Evolutionary conservation across 2,113 vertebrate species (phyloP), one percentile per base, ranked within the genome.

Genomic region (Varanus komodoensis): DNA sequence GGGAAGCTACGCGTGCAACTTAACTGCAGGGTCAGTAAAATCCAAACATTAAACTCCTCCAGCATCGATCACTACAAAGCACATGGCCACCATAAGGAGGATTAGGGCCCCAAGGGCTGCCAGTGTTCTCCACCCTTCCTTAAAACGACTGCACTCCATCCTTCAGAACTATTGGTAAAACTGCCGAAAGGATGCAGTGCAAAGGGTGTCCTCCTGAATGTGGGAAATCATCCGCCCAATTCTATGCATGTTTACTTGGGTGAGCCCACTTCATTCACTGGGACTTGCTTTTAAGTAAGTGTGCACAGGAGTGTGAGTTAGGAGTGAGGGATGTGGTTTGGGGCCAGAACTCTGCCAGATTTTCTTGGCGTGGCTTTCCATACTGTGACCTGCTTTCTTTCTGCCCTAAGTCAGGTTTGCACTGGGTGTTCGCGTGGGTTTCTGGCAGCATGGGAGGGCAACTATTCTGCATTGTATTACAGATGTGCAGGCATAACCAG

Each of bases 121-220:
- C 23, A 34, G 29, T 3, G 50, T 57, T 89, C 25, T 2, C 23
- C 19, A 17, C 8, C 4, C 25, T 88, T 73, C 52, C 9, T 14
- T 29, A 57, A 73, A 68, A 21, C 27, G 38, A 17, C 0, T 83
- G 44, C 25, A 67, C 67, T 21, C 57, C 74, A 52, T 8, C 88
- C 57, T 64, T 88, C 86, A 25, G 6, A 50, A 78, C 12, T 8
- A 52, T 34, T 75, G 29, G 3, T 27, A 14, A 64, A 82, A 7
- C 0, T 3, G 64, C 0, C 75, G 44, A 87, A 64, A 6, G 25
- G 38, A 25, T n/a, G 1, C 1, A 1, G 11, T 21, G 54, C 74
- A 80, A 71, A 64, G 19, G 11, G 29, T 54, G 61, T 27, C 5
- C 7, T 77, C 88, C 89, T 90, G 90, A 71, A 84, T 79, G 38